Base-by-base conservation (phyloP, 2,113 vertebrate species). In the Haliaeetus leucogaster region DNA sequence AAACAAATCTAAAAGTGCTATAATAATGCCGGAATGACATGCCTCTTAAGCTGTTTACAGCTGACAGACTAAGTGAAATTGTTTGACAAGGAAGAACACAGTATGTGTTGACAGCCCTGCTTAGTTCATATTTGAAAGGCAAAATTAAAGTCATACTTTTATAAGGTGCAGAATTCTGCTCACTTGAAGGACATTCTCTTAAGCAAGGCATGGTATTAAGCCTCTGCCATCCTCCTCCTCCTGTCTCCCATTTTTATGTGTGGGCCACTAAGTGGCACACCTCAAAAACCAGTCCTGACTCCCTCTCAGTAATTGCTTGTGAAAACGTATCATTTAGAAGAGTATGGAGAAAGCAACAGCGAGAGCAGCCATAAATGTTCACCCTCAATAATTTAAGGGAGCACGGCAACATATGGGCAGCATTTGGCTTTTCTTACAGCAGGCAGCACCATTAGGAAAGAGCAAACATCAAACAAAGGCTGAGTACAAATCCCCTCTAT, bases 21-120 rank as follows among this genome's bases (percentile, higher is more conserved):
- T 97, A 98, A 98, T 97, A 97, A 96, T 96, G 91, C 83, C 2
- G 20, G 88, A 92, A 98, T 97, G 97, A 96, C 96, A 97, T 96
- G 97, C 94, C 96, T 97, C 96, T 97, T 98, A 97, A 97, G 94
- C 96, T 97, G 95, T 97, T 98, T 98, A 97, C 97, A 97, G 95
- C 91, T 98, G 97, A 97, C 97, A 97, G 93, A 82, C 68, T 89
- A 93, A 97, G 95, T 92, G 94, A 97, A 97, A 96, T 77, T 58
- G 87, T 68, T 95, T 97, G 95, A 97, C 96, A 97, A 89, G 96
- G 81, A 96, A 94, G 95, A 96, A 90, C 94, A 92, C 89, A 86
- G 96, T 56, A 91, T 74, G 86, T 84, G 93, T 73, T 97, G 97
- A 96, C 97, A 98, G 86, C 79, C 74, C 74, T 95, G 90, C 95